Evolutionary conservation across 2,113 vertebrate genomes (phyloP), one percentile per base, ranked within the genome.

Genomic region (Aptenodytes patagonicus): DNA sequence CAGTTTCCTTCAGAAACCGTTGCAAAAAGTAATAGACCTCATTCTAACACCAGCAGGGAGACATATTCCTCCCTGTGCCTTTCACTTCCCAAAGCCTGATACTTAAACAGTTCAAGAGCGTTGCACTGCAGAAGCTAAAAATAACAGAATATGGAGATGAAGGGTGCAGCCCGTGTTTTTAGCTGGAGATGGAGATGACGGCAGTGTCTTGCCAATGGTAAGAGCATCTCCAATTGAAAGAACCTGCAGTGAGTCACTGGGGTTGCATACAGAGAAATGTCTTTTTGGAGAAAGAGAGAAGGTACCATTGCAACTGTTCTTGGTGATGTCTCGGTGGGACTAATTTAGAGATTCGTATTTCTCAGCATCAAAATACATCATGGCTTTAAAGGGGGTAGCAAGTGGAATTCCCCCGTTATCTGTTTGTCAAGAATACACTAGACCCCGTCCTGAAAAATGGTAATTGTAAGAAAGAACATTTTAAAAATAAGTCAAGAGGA

Each of bases 401-500:
- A 28, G 72, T 57, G 96, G 95, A 84, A 93, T 92, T 92, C 78
- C 90, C 94, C 94, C 0, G 0, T 51, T 55, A 28, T 79, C 65
- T 84, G 12, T 77, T 79, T 84, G 73, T 91, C 88, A 73, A 85
- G 87, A 78, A 20, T 5, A 21, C 31, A 5, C 36, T 18, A 93
- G 85, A 24, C 84, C 51, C 40, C 81, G 93, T 42, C 84, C 44
- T 83, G 89, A 85, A 85, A 87, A 75, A 36, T 46, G 17, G 46
- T 11, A n/a, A 60, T 61, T 55, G 69, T 62, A 54, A 69, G 71
- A 70, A 85, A 91, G 65, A 70, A 66, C 26, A 18, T 38, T 62
- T 85, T 47, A 83, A 84, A 87, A 83, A 90, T 69, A 88, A 88
- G 32, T 38, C 66, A 60, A 28, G 84, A 95, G 91, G 96, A 95